phyloP scores from a whole-genome alignment of 2,113 vertebrate genomes.

The Cryptomyrus ogoouensis region DNA sequence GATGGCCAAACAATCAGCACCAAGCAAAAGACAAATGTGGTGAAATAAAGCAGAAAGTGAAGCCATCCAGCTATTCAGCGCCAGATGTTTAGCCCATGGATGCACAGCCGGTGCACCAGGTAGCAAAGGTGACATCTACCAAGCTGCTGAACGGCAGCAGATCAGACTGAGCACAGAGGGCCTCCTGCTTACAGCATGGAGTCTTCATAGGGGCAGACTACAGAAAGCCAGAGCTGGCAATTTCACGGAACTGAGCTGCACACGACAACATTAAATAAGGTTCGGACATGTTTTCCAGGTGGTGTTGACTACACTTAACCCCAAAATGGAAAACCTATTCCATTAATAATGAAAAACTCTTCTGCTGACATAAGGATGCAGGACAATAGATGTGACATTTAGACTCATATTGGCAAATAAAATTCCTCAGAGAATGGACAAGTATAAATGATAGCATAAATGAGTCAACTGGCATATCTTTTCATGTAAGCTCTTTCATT shows the following conservation, averaged over 20 bases:
- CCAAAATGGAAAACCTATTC: not conserved
- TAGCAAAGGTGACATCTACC: not conserved
- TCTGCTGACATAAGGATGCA: not conserved
- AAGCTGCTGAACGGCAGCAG: not conserved
- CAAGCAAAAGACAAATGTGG: not conserved
- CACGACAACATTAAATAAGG: not conserved
- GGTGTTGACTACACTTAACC: not conserved
- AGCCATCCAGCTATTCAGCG: not conserved
- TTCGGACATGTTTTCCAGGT: not conserved
- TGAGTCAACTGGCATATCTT: not conserved
- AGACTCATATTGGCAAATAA: not conserved
- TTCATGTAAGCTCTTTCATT: not conserved
- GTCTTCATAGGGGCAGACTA: not conserved
- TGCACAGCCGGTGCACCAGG: not conserved
- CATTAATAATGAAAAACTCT: not conserved
- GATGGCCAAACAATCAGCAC: not conserved
- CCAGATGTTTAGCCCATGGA: not conserved
- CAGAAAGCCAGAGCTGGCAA: not conserved
- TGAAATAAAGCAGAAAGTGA: not conserved
- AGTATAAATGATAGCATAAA: not conserved
- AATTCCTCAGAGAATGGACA: not conserved
- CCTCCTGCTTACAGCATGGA: not conserved
- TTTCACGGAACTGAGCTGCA: not conserved
- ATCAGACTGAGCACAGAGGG: not conserved
- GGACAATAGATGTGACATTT: not conserved